phyloP scores from a whole-genome alignment of 2,888 invertebrate species.

The Teleogryllus oceanicus region DNA sequence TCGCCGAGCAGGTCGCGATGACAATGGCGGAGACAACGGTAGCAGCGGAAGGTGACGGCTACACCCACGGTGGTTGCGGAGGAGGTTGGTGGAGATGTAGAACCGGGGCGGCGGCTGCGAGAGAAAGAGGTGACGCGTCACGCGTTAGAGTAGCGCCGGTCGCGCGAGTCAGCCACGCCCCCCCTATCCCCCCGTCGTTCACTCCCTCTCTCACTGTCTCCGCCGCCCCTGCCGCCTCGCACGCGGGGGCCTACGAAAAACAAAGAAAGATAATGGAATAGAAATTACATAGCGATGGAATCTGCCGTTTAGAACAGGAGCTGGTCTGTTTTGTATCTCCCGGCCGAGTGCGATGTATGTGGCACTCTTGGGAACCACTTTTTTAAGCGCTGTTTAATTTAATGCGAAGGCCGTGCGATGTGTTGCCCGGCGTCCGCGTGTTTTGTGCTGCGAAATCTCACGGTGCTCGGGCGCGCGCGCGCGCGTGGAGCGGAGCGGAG shows the following conservation, averaged over 20 bases:
- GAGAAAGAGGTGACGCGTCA: too few relatives aligned
- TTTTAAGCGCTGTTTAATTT: constrained; percentile 10
- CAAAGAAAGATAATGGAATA: constrained; percentile 18
- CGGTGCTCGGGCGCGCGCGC: background rate
- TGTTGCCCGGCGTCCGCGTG: constrained; percentile 10
- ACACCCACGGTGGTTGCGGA: too few relatives aligned
- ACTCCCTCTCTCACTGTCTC: background rate
- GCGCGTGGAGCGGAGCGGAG: too few relatives aligned
- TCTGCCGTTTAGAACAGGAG: constrained; percentile 18
- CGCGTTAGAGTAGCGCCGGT: too few relatives aligned
- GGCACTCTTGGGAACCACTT: constrained; percentile 18
- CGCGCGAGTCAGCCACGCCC: background rate
- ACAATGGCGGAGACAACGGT: too few relatives aligned
- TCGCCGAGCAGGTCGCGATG: too few relatives aligned
- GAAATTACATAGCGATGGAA: constrained; percentile 18
- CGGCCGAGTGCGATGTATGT: constrained; percentile 9
- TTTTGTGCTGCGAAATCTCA: constrained; percentile 18
- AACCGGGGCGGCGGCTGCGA: too few relatives aligned
- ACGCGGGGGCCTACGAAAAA: background rate
- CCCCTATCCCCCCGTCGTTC: background rate
- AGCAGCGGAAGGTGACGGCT: too few relatives aligned
- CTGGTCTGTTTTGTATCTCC: constrained; percentile 4
- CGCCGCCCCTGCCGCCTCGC: background rate
- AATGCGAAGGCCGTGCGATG: constrained; percentile 5
- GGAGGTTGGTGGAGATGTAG: too few relatives aligned